Evolutionary conservation across 2,113 vertebrate genomes (phyloP).

Genomic region (Ibidorhyncha struthersii): DNA sequence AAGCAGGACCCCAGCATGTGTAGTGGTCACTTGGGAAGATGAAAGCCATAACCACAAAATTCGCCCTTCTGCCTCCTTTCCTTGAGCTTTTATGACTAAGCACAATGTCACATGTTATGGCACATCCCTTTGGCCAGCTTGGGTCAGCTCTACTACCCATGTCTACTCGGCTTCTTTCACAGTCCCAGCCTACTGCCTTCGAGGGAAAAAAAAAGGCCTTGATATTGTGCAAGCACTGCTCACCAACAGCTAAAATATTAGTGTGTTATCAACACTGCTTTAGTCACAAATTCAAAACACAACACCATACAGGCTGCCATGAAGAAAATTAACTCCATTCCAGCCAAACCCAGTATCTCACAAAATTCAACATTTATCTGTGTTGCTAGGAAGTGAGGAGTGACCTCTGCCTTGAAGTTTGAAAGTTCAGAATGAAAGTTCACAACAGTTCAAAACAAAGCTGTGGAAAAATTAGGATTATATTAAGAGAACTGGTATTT

Average conservation of each 20-base stretch:
- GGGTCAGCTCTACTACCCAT: not conserved
- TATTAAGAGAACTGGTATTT: not conserved
- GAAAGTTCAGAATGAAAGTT: not conserved
- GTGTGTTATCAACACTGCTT: not conserved
- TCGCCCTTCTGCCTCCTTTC: not conserved
- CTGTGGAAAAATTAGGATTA: not conserved
- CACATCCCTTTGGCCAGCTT: not conserved
- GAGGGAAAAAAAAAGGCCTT: not conserved
- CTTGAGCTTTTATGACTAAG: not conserved
- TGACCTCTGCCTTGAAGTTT: not conserved
- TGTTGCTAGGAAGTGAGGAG: not conserved
- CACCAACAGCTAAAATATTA: not conserved
- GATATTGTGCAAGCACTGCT: not conserved
- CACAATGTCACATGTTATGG: too few relatives aligned
- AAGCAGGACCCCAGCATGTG: not conserved
- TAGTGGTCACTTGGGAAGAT: not conserved
- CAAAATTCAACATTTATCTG: not conserved
- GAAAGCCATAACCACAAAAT: not conserved
- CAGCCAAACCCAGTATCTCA: not conserved
- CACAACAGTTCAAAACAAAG: not conserved
- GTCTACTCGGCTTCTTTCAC: not conserved
- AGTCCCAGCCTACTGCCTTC: not conserved
- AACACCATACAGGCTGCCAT: not conserved
- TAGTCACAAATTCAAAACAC: not conserved
- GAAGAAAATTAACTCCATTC: not conserved